phyloP scores from a whole-genome alignment of 2,888 invertebrate genomes.

The Cataglyphis rosenhaueri region DNA sequence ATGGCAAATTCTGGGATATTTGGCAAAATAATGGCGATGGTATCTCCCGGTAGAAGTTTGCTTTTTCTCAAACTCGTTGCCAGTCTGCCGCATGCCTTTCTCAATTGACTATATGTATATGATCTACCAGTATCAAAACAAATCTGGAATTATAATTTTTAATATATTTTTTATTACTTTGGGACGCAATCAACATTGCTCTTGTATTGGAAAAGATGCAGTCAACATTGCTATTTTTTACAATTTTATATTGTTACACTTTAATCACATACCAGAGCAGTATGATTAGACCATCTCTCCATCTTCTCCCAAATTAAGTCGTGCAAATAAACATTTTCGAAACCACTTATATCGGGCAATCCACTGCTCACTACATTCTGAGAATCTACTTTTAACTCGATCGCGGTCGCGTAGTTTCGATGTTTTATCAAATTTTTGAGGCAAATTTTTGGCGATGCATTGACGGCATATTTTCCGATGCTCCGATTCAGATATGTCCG shows the following conservation, averaged over 20 bases:
- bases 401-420: background rate
- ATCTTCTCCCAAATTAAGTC: constrained; percentile 89
- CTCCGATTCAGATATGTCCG: background rate
- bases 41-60: constrained; percentile 79
- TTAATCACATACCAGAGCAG: constrained; percentile 86
- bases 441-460: background rate
- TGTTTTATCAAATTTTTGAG: background rate
- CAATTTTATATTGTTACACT: background rate
- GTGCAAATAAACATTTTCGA: constrained; percentile 75
- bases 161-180: background rate
- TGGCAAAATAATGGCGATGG: constrained; percentile 79
- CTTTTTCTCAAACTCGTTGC: constrained; percentile 78
- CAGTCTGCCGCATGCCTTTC: constrained; percentile 73
- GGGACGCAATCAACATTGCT: background rate
- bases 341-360: constrained; percentile 50
- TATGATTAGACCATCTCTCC: constrained; percentile 89
- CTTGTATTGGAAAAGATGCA: background rate
- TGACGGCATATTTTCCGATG: background rate
- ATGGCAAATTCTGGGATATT: constrained; percentile 81
- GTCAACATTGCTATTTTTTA: background rate
- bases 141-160: constrained; percentile 59
- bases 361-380: constrained; percentile 68
- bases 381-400: constrained; percentile 23
- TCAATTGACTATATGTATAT: constrained; percentile 78
- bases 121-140: constrained; percentile 78